These are phyloP conservation scores for Plagodis pulveraria DNA, from an alignment of 2,888 invertebrate genomes.

Conservation along the genomic window DNA sequence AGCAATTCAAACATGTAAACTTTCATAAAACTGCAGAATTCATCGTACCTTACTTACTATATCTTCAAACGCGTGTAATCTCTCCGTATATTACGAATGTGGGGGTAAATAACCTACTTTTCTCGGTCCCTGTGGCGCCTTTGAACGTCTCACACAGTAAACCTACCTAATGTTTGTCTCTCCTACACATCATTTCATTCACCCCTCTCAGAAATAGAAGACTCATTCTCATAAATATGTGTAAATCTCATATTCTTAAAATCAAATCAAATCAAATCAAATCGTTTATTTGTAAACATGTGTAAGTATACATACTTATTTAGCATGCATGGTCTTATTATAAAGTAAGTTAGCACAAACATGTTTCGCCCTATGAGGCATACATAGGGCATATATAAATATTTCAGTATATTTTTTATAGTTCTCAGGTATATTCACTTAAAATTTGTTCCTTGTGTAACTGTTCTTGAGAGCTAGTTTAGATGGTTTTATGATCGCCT, in stretches of 20 bases:
- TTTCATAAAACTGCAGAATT: too few relatives aligned
- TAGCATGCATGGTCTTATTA: too few relatives aligned
- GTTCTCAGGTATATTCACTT: too few relatives aligned
- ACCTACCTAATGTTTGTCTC: slow-evolving; percentile 8
- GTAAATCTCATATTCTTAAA: neutral
- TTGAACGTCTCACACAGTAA: neutral
- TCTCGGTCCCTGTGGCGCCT: slow-evolving; percentile 6
- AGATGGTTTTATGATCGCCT: neutral
- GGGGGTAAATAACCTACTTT: slow-evolving; percentile 8
- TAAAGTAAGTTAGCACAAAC: too few relatives aligned
- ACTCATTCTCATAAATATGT: slow-evolving; percentile 8
- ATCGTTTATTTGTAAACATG: too few relatives aligned
- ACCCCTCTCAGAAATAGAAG: slow-evolving; percentile 15
- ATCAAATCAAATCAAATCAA: too few relatives aligned
- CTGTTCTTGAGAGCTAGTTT: slow-evolving; percentile 6
- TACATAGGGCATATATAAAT: too few relatives aligned
- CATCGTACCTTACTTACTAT: too few relatives aligned
- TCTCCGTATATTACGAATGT: neutral
- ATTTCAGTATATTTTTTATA: neutral
- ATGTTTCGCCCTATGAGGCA: too few relatives aligned
- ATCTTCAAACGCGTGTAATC: neutral
- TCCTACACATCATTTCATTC: slow-evolving; percentile 10
- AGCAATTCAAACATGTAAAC: too few relatives aligned
- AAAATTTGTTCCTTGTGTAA: too few relatives aligned
- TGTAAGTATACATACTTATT: too few relatives aligned